Percentiles rank a stretch among this genome's conserved stretches.
Conservation (phyloP, 2,797 vertebrate genomes). For the Euthynnus affinis region DNA sequence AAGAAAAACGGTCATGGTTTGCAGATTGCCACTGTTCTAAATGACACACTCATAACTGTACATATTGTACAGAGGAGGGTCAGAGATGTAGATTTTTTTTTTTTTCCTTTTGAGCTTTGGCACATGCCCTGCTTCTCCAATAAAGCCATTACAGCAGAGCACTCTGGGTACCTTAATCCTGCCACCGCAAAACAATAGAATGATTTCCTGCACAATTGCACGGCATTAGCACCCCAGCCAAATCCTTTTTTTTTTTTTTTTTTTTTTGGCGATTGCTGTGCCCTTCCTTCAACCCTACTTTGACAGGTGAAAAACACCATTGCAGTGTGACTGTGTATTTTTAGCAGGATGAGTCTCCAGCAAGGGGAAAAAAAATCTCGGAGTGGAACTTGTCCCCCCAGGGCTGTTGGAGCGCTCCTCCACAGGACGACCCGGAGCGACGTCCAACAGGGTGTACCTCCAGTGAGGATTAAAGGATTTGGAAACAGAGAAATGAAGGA, state of each 20-base stretch:
- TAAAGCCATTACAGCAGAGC: slow-evolving; percentile 44
- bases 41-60: not conserved
- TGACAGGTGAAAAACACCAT: slow-evolving; percentile 35
- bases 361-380: not conserved
- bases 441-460: slow-evolving; percentile 28
- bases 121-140: slow-evolving; percentile 36
- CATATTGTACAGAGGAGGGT: not conserved
- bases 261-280: not conserved
- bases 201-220: slow-evolving; percentile 45
- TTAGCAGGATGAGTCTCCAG: slow-evolving; percentile 9
- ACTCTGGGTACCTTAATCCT: slow-evolving; percentile 52
- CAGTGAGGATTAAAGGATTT: slow-evolving; percentile 53
- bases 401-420: slow-evolving; percentile 4
- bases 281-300: slow-evolving; percentile 10
- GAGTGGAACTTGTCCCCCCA: slow-evolving; percentile 11
- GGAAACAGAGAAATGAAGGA: slow-evolving; percentile 34
- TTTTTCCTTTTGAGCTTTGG: slow-evolving; percentile 33
- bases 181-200: slow-evolving; percentile 54
- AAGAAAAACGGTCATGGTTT: not conserved
- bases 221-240: slow-evolving; percentile 34
- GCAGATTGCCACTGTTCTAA: not conserved
- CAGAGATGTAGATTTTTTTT: not conserved
- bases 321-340: slow-evolving; percentile 17
- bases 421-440: not conserved
- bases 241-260: slow-evolving; percentile 31